Evolutionary conservation across 2,797 vertebrate species (phyloP).

Genomic region (Sebastolobus alascanus): DNA sequence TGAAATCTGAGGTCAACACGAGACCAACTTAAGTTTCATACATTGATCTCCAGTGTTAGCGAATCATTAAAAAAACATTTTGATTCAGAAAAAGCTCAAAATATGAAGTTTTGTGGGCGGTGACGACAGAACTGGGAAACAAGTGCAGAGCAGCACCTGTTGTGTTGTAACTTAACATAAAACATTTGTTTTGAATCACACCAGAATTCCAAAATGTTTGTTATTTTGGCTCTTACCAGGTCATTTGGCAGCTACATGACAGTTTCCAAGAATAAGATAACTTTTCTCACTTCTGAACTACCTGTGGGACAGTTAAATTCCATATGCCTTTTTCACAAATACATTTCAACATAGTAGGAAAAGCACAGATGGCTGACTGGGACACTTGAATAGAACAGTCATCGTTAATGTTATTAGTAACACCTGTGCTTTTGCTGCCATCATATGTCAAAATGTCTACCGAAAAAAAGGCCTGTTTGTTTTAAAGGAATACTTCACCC

Average conservation of each 20-base stretch:
- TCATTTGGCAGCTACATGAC: neutral
- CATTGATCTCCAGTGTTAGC: neutral
- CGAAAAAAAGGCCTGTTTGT: neutral
- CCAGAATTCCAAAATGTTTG: neutral
- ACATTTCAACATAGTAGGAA: neutral
- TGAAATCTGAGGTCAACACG: neutral
- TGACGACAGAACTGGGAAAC: neutral
- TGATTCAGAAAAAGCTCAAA: neutral
- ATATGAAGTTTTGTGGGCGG: neutral
- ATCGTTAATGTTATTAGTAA: neutral
- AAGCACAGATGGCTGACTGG: neutral
- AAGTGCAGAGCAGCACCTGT: neutral
- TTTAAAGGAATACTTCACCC: neutral
- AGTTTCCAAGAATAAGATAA: neutral
- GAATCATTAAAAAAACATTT: neutral
- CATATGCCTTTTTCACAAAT: neutral
- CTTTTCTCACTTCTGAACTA: neutral
- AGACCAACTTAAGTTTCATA: neutral
- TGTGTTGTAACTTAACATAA: neutral
- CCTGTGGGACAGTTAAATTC: neutral
- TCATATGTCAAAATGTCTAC: neutral
- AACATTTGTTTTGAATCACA: neutral
- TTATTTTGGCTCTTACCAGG: neutral
- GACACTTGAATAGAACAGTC: neutral
- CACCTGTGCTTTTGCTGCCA: neutral